These are phyloP conservation scores for Otis tarda DNA, from an alignment of 2,113 vertebrate genomes.

Conservation along the genomic window DNA sequence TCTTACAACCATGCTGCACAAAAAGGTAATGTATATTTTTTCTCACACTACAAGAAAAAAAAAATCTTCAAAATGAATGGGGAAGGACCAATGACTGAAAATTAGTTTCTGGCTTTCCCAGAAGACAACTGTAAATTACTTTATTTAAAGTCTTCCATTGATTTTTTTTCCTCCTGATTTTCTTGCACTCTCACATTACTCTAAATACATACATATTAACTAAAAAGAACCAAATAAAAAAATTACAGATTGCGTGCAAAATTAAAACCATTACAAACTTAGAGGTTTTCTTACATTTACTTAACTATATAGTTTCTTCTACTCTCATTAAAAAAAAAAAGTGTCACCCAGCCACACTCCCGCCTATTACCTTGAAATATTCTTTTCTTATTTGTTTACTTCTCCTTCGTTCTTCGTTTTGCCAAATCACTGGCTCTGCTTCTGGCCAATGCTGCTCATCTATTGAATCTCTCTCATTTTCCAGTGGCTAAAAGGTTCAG, in stretches of 20 bases:
- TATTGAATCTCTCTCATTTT: conserved; percentile 82
- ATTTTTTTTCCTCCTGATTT: neutral
- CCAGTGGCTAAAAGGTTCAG: conserved; percentile 60
- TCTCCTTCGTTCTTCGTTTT: conserved; percentile 90
- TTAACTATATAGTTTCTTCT: neutral
- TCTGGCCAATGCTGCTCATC: conserved; percentile 91
- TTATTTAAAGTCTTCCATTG: neutral
- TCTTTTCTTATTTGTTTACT: conserved; percentile 96
- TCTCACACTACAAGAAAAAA: neutral
- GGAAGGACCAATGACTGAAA: neutral
- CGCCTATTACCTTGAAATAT: conserved; percentile 87
- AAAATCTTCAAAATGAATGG: neutral
- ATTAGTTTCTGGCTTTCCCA: neutral
- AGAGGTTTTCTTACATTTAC: neutral
- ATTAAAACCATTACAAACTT: neutral
- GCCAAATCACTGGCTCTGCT: conserved; percentile 87
- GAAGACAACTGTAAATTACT: neutral
- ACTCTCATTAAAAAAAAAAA: neutral
- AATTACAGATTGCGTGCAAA: neutral
- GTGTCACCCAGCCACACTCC: neutral
- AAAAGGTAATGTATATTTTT: neutral
- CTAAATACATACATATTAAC: neutral
- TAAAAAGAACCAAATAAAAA: neutral
- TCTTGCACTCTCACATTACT: neutral
- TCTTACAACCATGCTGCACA: neutral